Percentiles rank a stretch among this genome's conserved stretches.
Conservation (phyloP, 2,113 vertebrate species). For the Callaeas wilsoni region DNA sequence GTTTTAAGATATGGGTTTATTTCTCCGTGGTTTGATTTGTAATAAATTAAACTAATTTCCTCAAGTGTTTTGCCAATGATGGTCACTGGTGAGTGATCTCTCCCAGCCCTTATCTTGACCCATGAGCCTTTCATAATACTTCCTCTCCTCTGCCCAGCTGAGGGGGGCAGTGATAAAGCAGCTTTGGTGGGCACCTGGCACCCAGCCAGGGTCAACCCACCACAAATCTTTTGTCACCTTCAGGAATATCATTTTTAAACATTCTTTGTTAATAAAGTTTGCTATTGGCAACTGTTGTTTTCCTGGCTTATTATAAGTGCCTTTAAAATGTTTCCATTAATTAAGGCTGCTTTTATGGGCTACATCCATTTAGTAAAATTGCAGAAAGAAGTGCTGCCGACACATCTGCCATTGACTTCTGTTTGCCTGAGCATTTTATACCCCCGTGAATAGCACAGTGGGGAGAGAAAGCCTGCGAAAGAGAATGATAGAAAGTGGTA, state of each 20-base stretch:
- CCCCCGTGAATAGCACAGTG: neutral
- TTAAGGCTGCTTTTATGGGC: conserved; percentile 33
- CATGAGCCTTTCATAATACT: neutral
- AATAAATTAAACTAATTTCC: neutral
- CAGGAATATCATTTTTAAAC: conserved; percentile 15
- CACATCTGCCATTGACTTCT: conserved; percentile 46
- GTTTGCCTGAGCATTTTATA: conserved; percentile 23
- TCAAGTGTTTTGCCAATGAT: neutral
- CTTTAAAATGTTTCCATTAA: conserved; percentile 54
- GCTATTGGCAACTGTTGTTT: conserved; percentile 45
- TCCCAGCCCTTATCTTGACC: neutral
- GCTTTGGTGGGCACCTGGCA: neutral
- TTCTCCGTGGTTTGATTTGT: neutral
- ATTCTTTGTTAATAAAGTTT: conserved; percentile 33
- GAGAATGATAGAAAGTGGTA: conserved; percentile 8
- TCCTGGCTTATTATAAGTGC: conserved; percentile 3
- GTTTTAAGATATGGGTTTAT: neutral
- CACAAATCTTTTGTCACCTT: neutral
- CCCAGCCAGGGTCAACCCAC: neutral
- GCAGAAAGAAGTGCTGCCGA: conserved; percentile 15
- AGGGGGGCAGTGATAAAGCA: neutral
- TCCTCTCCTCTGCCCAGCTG: neutral
- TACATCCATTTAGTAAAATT: conserved; percentile 38
- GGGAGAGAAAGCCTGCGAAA: neutral
- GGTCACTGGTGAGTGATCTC: neutral